Conservation (phyloP, 2,113 vertebrate species). For the Heterotis niloticus region DNA sequence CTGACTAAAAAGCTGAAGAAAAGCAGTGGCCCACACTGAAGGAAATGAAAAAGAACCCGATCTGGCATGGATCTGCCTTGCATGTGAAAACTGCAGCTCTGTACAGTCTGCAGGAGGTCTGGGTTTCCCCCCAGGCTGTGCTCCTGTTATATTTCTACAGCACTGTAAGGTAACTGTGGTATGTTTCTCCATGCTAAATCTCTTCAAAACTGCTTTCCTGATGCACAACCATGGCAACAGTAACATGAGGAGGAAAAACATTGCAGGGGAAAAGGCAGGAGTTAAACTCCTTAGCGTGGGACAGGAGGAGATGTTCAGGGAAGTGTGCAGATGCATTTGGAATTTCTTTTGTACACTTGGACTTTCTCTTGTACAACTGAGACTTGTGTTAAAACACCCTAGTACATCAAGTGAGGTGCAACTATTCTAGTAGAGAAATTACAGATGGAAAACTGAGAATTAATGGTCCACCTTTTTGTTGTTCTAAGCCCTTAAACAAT, state of each 20-base stretch:
- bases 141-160: background rate
- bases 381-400: too few relatives aligned
- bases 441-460: too few relatives aligned
- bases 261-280: background rate
- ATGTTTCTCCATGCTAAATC: constrained; percentile 18
- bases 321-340: background rate
- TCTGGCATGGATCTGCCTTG: background rate
- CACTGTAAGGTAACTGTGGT: background rate
- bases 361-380: too few relatives aligned
- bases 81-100: background rate
- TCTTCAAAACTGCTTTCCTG: background rate
- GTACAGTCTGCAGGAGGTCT: background rate
- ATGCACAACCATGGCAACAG: constrained; percentile 22
- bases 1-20: too few relatives aligned
- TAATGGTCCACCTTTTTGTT: too few relatives aligned
- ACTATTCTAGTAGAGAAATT: too few relatives aligned
- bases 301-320: background rate
- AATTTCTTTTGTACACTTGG: too few relatives aligned
- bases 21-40: background rate
- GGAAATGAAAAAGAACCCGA: too few relatives aligned
- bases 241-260: background rate
- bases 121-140: background rate
- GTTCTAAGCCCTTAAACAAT: too few relatives aligned
- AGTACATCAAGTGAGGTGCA: too few relatives aligned
- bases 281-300: background rate